Base-by-base conservation (phyloP, 2,888 invertebrate species). In the Drosophila picticornis region DNA sequence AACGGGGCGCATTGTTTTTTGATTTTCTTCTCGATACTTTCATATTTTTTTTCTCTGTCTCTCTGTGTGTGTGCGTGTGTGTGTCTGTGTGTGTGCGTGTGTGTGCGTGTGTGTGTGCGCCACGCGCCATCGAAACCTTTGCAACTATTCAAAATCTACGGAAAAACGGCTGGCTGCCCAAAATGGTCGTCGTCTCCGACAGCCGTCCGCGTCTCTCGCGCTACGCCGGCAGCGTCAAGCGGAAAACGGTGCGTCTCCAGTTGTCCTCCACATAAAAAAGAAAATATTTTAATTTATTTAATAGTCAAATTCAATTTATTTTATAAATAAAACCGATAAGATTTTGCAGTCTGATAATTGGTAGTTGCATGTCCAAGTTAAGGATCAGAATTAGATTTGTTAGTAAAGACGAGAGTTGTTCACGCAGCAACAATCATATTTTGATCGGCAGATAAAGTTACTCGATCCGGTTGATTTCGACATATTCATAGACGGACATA, bases 111-210 rank as follows among this genome's bases (percentile, higher is more conserved):
- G 52, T 57, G 71, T n/a, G 72, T n/a, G 79, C 64, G 70, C 53
- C 40, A 64, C 53, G 75, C 75, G 80, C 80, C 71, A 55, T 62
- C 16, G 7, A 31, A 69, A 77, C 69, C 53, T 56, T 55, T 57
- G 72, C 57, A 79, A 83, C 72, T 81, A 87, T 89, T 88, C 74
- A 83, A 78, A 90, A 75, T 22, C 65, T 90, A 84, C 79, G 82
- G 66, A 79, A 77, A 64, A 86, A 71, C 72, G 34, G 70, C 36
- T 80, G 81, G 68, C 69, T 83, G 80, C 77, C 79, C 77, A 87
- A 88, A 75, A 92, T 92, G 92, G 92, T 92, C 83, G 92, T 92
- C 84, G 92, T 92, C 52, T 90, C 92, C 61, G 91, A 92, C 69
- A 92, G 78, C 79, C 91, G 92, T 9, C 83, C 91, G 69, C 91